Evolutionary conservation across 2,113 vertebrate genomes (phyloP).

Genomic region (Sisor rabdophorus): DNA sequence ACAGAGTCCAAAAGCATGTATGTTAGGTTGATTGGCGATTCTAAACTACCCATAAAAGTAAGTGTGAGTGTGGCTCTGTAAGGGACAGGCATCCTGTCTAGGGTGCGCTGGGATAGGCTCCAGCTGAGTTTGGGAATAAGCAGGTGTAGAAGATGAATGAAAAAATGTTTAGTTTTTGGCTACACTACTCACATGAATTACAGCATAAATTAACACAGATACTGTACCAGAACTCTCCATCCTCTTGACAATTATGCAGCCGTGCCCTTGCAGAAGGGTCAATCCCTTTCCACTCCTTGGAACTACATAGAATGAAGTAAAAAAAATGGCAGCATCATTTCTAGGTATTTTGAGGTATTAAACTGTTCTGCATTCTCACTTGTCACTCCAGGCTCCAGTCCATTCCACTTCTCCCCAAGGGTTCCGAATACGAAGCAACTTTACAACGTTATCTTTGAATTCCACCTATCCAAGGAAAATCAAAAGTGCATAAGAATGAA

Average conservation of each 20-base stretch:
- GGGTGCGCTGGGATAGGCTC: too few relatives aligned
- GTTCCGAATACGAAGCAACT: constrained; percentile 85
- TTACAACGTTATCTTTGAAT: constrained; percentile 74
- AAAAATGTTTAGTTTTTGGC: too few relatives aligned
- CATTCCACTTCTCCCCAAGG: constrained; percentile 96
- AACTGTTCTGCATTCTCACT: constrained; percentile 61
- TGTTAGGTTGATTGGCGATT: too few relatives aligned
- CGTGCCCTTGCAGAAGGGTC: constrained; percentile 67
- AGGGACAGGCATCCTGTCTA: too few relatives aligned
- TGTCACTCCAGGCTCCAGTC: constrained; percentile 90
- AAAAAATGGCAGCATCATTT: background rate
- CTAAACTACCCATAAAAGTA: too few relatives aligned
- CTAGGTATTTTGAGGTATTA: background rate
- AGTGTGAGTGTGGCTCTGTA: too few relatives aligned
- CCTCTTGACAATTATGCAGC: constrained; percentile 80
- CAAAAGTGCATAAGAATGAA: constrained; percentile 7
- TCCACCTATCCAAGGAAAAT: constrained; percentile 65
- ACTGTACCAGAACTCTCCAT: constrained; percentile 90
- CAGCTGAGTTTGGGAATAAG: too few relatives aligned
- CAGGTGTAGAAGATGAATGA: too few relatives aligned
- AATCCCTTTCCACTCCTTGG: constrained; percentile 81
- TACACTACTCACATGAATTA: too few relatives aligned
- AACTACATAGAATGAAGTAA: constrained; percentile 62
- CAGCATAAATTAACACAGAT: background rate
- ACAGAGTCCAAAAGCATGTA: too few relatives aligned